Evolutionary conservation across 2,888 invertebrate species (phyloP).

Genomic region (Phytoseiulus persimilis): DNA sequence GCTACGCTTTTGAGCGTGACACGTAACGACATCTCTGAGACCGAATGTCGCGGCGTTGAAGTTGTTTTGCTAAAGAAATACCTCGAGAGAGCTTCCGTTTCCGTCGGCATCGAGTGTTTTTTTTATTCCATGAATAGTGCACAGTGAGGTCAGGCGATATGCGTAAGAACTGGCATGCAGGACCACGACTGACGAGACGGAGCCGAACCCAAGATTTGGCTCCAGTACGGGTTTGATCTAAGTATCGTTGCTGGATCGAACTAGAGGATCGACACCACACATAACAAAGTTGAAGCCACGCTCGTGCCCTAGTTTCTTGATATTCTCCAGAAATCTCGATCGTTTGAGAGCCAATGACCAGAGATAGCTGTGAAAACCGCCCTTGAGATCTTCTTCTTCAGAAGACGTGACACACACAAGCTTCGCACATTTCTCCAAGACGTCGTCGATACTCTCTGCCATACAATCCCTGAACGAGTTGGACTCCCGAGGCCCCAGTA

Average conservation of each 20-base stretch:
- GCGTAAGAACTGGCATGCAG: too few species aligned
- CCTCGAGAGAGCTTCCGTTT: too few species aligned
- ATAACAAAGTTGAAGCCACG: neutral
- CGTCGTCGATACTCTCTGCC: neutral
- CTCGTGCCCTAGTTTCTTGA: neutral
- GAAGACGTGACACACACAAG: neutral
- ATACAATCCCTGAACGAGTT: neutral
- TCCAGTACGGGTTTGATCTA: too few species aligned
- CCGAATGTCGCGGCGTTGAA: neutral
- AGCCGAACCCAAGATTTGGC: too few species aligned
- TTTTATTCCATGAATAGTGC: too few species aligned
- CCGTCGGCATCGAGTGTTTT: too few species aligned
- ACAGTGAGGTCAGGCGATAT: too few species aligned
- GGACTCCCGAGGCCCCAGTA: neutral
- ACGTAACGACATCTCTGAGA: neutral
- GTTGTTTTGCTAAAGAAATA: too few species aligned
- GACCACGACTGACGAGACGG: too few species aligned
- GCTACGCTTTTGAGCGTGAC: neutral
- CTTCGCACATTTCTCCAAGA: neutral
- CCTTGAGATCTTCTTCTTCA: neutral
- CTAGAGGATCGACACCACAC: neutral
- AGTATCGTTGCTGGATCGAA: neutral
- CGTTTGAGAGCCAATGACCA: neutral
- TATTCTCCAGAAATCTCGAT: neutral
- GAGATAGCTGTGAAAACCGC: neutral